A percentile compares a stretch with the other conserved stretches of the same genome.
These are phyloP conservation scores for Mesembrinibis cayennensis DNA, from an alignment of 2,113 vertebrate species.

Conservation along the genomic window DNA sequence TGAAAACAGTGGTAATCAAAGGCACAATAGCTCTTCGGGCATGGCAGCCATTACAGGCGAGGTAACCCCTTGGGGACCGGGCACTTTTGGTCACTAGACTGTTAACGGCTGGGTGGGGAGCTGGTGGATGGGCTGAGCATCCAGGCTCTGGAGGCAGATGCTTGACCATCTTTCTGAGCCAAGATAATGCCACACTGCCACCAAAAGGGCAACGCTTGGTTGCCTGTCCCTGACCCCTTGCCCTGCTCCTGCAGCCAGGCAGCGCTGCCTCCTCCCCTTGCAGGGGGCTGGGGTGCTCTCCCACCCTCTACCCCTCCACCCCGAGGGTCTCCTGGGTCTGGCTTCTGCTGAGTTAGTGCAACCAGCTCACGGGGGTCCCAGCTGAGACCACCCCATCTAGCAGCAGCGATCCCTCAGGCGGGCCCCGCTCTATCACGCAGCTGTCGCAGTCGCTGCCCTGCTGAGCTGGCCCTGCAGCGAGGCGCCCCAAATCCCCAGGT, in stretches of 20 bases:
- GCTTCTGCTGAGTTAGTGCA: background rate
- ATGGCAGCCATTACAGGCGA: background rate
- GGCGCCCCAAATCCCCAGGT: background rate
- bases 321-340: background rate
- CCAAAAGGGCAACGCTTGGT: conserved; percentile 23
- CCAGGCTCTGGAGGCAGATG: rapidly evolving
- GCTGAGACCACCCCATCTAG: background rate
- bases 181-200: conserved; percentile 56
- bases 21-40: background rate
- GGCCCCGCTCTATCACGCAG: rapidly evolving
- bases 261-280: background rate
- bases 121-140: background rate
- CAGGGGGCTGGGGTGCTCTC: background rate
- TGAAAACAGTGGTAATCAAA: conserved; percentile 2
- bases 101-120: background rate
- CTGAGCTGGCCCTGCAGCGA: background rate
- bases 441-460: background rate
- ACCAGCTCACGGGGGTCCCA: background rate
- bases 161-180: background rate
- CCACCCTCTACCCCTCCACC: background rate
- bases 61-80: background rate
- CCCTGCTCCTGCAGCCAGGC: background rate
- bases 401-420: rapidly evolving
- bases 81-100: background rate
- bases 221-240: background rate